Percentiles rank a stretch among this genome's conserved stretches.
phyloP scores from a whole-genome alignment of 1,140 invertebrate genomes.

The Bicyclus anynana region DNA sequence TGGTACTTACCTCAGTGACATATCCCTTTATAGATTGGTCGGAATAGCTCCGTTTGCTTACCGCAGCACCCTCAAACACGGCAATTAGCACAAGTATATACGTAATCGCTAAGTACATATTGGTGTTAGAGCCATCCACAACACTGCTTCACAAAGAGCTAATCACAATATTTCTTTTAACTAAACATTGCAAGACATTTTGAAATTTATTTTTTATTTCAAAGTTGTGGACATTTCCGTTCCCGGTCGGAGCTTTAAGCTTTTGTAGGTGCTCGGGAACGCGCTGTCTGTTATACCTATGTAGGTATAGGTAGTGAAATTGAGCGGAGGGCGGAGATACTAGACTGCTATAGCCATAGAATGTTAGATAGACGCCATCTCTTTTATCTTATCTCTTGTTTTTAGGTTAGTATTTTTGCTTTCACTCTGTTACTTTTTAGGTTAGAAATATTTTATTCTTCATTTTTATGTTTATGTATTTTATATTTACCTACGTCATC shows the following conservation, averaged over 20 bases:
- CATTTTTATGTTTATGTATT: no score
- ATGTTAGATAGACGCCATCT: background rate
- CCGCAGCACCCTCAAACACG: conserved; percentile 46
- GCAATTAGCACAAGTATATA: conserved; percentile 50
- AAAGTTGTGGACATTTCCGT: conserved; percentile 28
- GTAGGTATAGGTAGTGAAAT: conserved; percentile 2
- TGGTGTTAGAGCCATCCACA: conserved; percentile 39
- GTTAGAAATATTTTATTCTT: no score
- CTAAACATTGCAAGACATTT: background rate
- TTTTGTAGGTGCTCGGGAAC: conserved; percentile 29
- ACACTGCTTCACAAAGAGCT: conserved; percentile 17
- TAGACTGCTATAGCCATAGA: background rate
- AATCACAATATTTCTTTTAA: conserved; percentile 43
- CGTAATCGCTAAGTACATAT: conserved; percentile 50
- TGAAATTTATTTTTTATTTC: background rate
- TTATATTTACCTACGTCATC: no score
- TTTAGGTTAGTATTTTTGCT: no score
- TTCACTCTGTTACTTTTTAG: no score
- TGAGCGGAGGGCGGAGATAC: background rate
- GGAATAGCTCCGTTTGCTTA: conserved; percentile 83
- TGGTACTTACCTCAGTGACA: conserved; percentile 83
- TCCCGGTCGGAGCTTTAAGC: conserved; percentile 39
- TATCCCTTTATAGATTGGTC: conserved; percentile 88
- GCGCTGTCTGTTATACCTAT: conserved; percentile 14
- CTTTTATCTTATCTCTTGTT: background rate